Evolutionary conservation across 1,140 invertebrate species (phyloP).

Genomic region (Drosophila takahashii): DNA sequence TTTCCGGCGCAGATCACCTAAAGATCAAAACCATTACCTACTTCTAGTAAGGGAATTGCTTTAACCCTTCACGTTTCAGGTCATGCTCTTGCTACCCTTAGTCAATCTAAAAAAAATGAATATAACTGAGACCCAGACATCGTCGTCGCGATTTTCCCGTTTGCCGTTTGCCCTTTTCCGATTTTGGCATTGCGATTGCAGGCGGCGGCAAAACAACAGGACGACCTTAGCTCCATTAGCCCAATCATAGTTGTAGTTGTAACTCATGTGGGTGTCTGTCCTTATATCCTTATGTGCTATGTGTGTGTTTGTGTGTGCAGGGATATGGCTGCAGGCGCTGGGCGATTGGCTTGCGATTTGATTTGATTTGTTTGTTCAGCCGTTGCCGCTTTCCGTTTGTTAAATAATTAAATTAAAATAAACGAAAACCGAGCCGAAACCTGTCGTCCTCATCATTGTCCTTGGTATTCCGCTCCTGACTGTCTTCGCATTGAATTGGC

Average conservation of each 20-base stretch:
- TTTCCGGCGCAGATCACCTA: neutral
- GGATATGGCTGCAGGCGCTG: conserved; percentile 13
- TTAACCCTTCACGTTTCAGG: conserved; percentile 3
- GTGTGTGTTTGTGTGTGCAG: neutral
- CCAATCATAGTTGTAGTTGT: conserved; percentile 47
- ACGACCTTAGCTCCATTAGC: conserved; percentile 35
- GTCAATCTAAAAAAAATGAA: conserved; percentile 1
- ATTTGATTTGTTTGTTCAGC: conserved; percentile 68
- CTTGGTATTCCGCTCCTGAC: conserved; percentile 12
- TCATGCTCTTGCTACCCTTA: conserved; percentile 23
- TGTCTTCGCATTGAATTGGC: conserved; percentile 3
- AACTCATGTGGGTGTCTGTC: conserved; percentile 27
- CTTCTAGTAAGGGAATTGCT: neutral
- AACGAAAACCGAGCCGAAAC: conserved; percentile 42
- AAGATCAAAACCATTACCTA: neutral
- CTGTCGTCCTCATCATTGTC: conserved; percentile 34
- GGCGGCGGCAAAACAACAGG: conserved; percentile 8
- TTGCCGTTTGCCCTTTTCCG: conserved; percentile 24
- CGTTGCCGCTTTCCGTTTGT: conserved; percentile 15
- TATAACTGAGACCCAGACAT: conserved; percentile 31
- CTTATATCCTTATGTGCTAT: neutral
- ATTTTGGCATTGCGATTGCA: conserved; percentile 33
- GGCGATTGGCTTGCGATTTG: conserved; percentile 50
- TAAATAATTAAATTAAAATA: conserved; percentile 77
- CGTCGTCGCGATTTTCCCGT: conserved; percentile 34